Conservation (phyloP, 2,113 vertebrate genomes). For the Brachyhypopomus occidentalis region DNA sequence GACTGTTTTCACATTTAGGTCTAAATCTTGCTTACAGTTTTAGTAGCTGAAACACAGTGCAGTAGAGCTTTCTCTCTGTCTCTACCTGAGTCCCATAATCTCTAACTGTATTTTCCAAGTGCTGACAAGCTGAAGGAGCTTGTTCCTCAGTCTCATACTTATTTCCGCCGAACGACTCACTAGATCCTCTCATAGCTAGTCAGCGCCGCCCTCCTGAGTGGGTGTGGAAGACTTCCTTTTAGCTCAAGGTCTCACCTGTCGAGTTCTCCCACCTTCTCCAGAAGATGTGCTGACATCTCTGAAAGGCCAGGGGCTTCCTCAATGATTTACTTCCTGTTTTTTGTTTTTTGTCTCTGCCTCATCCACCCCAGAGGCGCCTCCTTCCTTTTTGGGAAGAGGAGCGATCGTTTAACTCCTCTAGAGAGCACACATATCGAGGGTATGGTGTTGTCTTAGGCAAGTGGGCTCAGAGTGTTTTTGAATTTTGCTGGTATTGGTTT, state of each 20-base stretch:
- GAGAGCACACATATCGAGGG: neutral
- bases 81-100: no score
- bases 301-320: slow-evolving; percentile 14
- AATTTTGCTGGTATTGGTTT: neutral
- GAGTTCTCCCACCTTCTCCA: neutral
- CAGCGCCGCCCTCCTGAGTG: neutral
- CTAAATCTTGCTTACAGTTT: no score
- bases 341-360: neutral
- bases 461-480: neutral
- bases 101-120: no score
- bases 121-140: no score
- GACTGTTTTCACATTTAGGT: no score
- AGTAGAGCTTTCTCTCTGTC: no score
- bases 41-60: no score
- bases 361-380: slow-evolving; percentile 4
- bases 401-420: slow-evolving; percentile 12
- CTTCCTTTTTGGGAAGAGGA: slow-evolving; percentile 20
- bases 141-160: neutral
- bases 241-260: slow-evolving; percentile 11
- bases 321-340: slow-evolving; percentile 36
- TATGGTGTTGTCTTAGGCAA: slow-evolving; percentile 11
- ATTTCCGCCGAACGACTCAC: neutral
- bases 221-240: slow-evolving; percentile 21
- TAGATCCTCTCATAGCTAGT: neutral
- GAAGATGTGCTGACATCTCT: slow-evolving; percentile 30